phyloP scores from a whole-genome alignment of 1,140 invertebrate species.

The Papilio polytes region DNA sequence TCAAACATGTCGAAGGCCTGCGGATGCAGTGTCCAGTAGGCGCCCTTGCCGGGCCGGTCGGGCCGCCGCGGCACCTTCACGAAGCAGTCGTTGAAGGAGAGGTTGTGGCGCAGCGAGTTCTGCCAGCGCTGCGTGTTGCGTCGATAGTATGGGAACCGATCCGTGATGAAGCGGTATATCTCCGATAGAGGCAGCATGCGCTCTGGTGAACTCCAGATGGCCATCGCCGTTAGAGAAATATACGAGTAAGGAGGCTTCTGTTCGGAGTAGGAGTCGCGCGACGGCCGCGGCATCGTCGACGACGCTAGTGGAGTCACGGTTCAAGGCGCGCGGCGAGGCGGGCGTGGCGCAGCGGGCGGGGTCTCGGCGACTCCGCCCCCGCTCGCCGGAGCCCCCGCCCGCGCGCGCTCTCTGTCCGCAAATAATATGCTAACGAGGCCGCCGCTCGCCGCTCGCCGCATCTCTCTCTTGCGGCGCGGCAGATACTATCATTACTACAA shows the following conservation, averaged over 20 bases:
- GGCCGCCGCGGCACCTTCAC: slow-evolving; percentile 95
- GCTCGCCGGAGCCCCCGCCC: slow-evolving; percentile 38
- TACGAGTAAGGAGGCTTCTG: slow-evolving; percentile 99
- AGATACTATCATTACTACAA: slow-evolving; percentile 71
- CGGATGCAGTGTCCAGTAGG: slow-evolving; percentile 94
- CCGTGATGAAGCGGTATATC: slow-evolving; percentile 79
- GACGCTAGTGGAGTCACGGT: slow-evolving; percentile 39
- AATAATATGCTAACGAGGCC: slow-evolving; percentile 78
- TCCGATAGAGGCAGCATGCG: slow-evolving; percentile 97
- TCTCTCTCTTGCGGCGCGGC: slow-evolving; percentile 57
- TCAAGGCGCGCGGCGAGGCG: slow-evolving; percentile 31
- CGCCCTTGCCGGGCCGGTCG: slow-evolving; percentile 94
- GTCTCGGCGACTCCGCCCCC: slow-evolving; percentile 41
- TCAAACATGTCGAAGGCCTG: slow-evolving; percentile 95
- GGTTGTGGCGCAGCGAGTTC: slow-evolving; percentile 93
- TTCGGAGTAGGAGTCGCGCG: slow-evolving; percentile 96
- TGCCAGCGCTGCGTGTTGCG: slow-evolving; percentile 96
- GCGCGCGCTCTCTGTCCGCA: slow-evolving; percentile 51
- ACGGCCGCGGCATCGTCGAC: slow-evolving; percentile 93
- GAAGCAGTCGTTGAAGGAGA: slow-evolving; percentile 97
- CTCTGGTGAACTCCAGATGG: slow-evolving; percentile 96
- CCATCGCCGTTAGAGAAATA: slow-evolving; percentile 98
- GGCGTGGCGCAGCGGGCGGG: slow-evolving; percentile 50
- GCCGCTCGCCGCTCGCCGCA: slow-evolving; percentile 63
- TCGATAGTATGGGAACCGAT: slow-evolving; percentile 96